Percentiles rank a stretch among this genome's conserved stretches.
Evolutionary conservation across 2,888 invertebrate genomes (phyloP).

Genomic region (Agonum fuliginosum): DNA sequence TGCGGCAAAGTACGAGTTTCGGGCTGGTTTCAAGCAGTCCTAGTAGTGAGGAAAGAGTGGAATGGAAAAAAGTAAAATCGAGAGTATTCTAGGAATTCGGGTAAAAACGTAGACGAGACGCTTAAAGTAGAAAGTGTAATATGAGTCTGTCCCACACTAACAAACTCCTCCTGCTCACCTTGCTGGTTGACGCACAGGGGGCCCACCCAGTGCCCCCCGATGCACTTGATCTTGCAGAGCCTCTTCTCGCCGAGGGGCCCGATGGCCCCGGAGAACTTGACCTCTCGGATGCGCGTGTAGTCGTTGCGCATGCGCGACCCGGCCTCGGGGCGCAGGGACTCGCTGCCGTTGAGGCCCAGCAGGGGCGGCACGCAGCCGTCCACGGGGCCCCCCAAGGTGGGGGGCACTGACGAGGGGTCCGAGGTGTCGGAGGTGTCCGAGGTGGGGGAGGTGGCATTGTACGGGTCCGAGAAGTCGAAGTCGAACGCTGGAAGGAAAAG

Average conservation of each 20-base stretch:
- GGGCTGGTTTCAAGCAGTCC: too few relatives aligned
- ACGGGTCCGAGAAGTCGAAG: not conserved
- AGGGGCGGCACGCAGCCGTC: constrained; percentile 72
- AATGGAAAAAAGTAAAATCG: too few relatives aligned
- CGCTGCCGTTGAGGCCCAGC: constrained; percentile 71
- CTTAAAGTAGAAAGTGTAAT: too few relatives aligned
- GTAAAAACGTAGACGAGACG: too few relatives aligned
- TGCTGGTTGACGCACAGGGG: constrained; percentile 85
- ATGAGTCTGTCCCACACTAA: too few relatives aligned
- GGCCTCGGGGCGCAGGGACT: constrained; percentile 67
- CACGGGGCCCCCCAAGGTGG: constrained; percentile 5
- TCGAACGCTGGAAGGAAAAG: not conserved
- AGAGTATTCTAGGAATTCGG: too few relatives aligned
- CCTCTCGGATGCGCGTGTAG: constrained; percentile 74
- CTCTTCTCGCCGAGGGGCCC: constrained; percentile 83
- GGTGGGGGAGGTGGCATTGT: not conserved
- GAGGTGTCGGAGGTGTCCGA: not conserved
- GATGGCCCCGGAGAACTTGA: constrained; percentile 85
- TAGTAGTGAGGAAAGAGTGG: too few relatives aligned
- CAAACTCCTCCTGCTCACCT: too few relatives aligned
- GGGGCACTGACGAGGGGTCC: not conserved
- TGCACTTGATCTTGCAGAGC: constrained; percentile 89
- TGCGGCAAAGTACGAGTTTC: too few relatives aligned
- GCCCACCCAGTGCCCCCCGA: constrained; percentile 90
- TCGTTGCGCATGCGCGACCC: constrained; percentile 70